Base-by-base conservation (phyloP, 2,888 invertebrate genomes). In the Drosophila hamatofila region DNA sequence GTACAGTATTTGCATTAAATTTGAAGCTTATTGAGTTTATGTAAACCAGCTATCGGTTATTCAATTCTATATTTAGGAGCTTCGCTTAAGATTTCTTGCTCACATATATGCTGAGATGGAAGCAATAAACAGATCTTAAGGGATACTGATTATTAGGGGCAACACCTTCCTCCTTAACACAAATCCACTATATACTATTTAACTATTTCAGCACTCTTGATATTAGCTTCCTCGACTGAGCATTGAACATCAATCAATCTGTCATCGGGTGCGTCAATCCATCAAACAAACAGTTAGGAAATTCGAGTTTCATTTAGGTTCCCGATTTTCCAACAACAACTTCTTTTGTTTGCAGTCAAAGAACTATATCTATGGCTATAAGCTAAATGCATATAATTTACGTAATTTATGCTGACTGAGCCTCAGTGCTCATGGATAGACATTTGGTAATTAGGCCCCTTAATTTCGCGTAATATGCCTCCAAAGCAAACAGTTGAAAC, bases 361-460 rank as follows among this genome's bases (percentile, higher is more conserved):
- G 23, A 23, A 16, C 12, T 12, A 4, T 16, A 14, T 48, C 11
- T 5, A 48, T n/a, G n/a, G 11, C 30, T 9, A 9, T 27, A n/a
- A n/a, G 6, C 42, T 3, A 12, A 12, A 30, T 14, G 18, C 18
- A 48, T 48, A 11, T 11, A 25, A n/a, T 27, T 30, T 3, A 2
- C 3, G 14, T 4, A 5, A 21, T 41, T 46, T 30, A 35, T 37
- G 57, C 35, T 48, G 39, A 33, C 42, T 46, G 51, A 5, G 39
- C 33, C 52, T 55, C 37, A 51, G 46, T 66, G 54, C 49, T 37
- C 64, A 56, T 74, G 46, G 49, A 60, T 42, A 51, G 62, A 63
- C 65, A 62, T 49, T 77, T 81, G 52, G 74, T 75, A 88, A 88
- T 83, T 85, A 76, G 59, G 33, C 35, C 18, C 42, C 48, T 11